phyloP scores from a whole-genome alignment of 2,888 invertebrate genomes.

The Athripsodes cinereus region DNA sequence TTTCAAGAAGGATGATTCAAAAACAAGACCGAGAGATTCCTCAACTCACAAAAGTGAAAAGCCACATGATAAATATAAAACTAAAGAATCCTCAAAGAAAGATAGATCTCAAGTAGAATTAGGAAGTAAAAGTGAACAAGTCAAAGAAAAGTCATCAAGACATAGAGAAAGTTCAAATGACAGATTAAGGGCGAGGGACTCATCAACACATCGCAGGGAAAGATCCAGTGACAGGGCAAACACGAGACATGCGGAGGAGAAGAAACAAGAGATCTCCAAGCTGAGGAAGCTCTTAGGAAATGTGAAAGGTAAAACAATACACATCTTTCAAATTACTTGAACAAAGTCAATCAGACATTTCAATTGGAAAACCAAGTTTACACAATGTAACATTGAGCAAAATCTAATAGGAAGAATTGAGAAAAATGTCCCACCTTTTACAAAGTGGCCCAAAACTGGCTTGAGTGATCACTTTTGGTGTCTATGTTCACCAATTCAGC shows the following conservation, averaged over 20 bases:
- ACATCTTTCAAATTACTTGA: too few relatives aligned
- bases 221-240: constrained; percentile 14
- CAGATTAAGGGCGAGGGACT: constrained; percentile 6
- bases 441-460: too few relatives aligned
- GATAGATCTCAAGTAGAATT: constrained; percentile 8
- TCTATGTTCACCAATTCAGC: too few relatives aligned
- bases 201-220: constrained; percentile 16
- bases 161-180: neutral
- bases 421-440: too few relatives aligned
- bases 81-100: neutral
- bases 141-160: neutral
- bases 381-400: too few relatives aligned
- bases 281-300: neutral
- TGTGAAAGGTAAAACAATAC: constrained; percentile 5
- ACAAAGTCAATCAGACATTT: too few relatives aligned
- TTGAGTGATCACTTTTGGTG: too few relatives aligned
- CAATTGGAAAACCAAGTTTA: too few relatives aligned
- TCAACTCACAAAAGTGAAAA: constrained; percentile 1
- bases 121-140: neutral
- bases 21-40: constrained; percentile 5
- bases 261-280: neutral
- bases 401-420: too few relatives aligned
- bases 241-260: neutral
- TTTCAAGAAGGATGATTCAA: constrained; percentile 5
- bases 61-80: neutral